Base-by-base conservation (phyloP, 2,888 invertebrate species). In the Brachynemurus nebulosus region DNA sequence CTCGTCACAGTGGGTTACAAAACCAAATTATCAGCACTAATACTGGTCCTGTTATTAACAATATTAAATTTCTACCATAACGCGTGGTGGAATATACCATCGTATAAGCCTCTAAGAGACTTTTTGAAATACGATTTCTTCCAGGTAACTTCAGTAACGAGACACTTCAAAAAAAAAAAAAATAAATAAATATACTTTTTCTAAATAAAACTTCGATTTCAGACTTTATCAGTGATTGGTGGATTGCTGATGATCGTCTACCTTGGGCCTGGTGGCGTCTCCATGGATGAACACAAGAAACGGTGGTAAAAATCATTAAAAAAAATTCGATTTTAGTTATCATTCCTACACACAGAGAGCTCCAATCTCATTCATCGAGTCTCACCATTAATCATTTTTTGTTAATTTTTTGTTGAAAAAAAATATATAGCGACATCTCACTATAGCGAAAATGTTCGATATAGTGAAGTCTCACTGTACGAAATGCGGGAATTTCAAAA, bases 91-190 rank as follows among this genome's bases (percentile, higher is more conserved):
- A 76, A 78, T 57, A 84, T 97, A 61, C 93, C 96, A 3, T 76
- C 86, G 6, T 88, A 93, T 66, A 92, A 92, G 59, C 95, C 96
- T 44, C 81, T 97, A 55, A 75, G 98, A 64, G 98, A 99, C 71
- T 99, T 98, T 72, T 81, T 99, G 54, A 99, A 99, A 74, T 99
- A 99, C 62, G 98, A 99, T 69, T 99, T 99, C 75, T 99, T 99
- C 85, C 98, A 98, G 80, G 91, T 90, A 65, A 67, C 23, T 23
- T 23, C 7, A 23, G 6, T 23, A 12, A 4, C 27, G 27, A n/a
- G 11, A 27, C 6, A 5, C 2, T 4, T 27, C 27, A 27, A 5
- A 27, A 30, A 30, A 30, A 30, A 30, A 36, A 17, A 7, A 36
- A 2, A 36, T 14, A 18, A 36, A 5, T 18, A 14, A 3, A n/a